These are phyloP conservation scores for Andrena bicolor DNA, from an alignment of 2,888 invertebrate species.

Conservation along the genomic window DNA sequence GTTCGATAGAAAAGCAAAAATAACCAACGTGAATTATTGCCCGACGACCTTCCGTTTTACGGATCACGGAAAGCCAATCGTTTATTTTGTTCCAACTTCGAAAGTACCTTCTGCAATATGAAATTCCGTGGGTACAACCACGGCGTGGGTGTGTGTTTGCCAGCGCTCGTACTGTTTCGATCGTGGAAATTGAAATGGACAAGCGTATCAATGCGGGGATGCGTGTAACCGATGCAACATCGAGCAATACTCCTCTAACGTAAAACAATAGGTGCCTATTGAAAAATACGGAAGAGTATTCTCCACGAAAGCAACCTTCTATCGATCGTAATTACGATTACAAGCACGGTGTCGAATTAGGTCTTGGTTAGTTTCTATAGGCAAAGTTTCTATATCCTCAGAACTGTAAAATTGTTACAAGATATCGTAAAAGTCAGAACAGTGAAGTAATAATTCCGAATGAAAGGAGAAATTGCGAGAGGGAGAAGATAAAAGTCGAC, in stretches of 20 bases:
- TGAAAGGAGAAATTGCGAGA: not conserved
- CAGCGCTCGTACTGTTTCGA: not conserved
- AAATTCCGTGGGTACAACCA: constrained; percentile 15
- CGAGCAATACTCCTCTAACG: not conserved
- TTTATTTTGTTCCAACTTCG: constrained; percentile 34
- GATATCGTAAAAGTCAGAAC: not conserved
- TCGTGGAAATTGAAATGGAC: not conserved
- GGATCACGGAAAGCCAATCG: constrained; percentile 14
- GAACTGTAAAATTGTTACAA: no score
- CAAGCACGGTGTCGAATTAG: no score
- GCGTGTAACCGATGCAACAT: no score
- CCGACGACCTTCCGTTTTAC: not conserved
- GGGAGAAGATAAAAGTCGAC: not conserved
- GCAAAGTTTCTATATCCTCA: no score
- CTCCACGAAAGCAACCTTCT: not conserved
- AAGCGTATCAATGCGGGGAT: not conserved
- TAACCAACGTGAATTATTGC: constrained; percentile 27
- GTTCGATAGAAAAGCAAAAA: constrained; percentile 6
- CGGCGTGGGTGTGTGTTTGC: no score
- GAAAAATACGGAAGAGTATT: not conserved
- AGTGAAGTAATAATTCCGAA: not conserved
- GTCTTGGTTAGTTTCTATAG: no score
- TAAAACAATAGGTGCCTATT: not conserved
- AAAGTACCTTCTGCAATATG: constrained; percentile 23
- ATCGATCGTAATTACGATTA: no score